phyloP scores from a whole-genome alignment of 2,888 invertebrate species.

The Stegana nigrithorax region DNA sequence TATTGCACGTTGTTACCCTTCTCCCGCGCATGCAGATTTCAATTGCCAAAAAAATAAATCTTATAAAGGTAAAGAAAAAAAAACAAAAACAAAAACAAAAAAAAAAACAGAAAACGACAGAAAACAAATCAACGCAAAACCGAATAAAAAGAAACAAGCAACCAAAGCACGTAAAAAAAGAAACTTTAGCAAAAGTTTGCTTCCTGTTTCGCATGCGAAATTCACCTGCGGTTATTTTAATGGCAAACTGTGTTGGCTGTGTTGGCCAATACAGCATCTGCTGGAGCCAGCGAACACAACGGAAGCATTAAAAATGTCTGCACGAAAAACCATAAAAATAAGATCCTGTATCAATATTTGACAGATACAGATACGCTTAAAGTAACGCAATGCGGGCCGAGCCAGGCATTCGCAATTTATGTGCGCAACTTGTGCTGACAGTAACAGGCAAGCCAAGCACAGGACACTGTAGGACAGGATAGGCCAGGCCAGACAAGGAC shows the following conservation, averaged over 20 bases:
- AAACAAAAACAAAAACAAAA: neutral
- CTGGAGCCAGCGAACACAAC: neutral
- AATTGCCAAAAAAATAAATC: conserved; percentile 57
- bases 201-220: conserved; percentile 16
- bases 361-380: conserved; percentile 7
- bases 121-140: neutral
- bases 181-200: neutral
- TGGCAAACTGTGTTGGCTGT: conserved; percentile 3
- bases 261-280: neutral
- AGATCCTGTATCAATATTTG: conserved; percentile 29
- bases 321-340: conserved; percentile 23
- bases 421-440: neutral
- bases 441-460: neutral
- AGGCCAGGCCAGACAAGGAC: no score
- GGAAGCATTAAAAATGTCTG: conserved; percentile 31
- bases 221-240: conserved; percentile 25
- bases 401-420: neutral
- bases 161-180: neutral
- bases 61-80: neutral
- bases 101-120: neutral
- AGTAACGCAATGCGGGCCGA: neutral
- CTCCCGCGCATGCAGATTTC: conserved; percentile 39
- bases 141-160: no score
- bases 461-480: neutral
- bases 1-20: no score